Conservation (phyloP, 2,113 vertebrate species). For the Rhea pennata region DNA sequence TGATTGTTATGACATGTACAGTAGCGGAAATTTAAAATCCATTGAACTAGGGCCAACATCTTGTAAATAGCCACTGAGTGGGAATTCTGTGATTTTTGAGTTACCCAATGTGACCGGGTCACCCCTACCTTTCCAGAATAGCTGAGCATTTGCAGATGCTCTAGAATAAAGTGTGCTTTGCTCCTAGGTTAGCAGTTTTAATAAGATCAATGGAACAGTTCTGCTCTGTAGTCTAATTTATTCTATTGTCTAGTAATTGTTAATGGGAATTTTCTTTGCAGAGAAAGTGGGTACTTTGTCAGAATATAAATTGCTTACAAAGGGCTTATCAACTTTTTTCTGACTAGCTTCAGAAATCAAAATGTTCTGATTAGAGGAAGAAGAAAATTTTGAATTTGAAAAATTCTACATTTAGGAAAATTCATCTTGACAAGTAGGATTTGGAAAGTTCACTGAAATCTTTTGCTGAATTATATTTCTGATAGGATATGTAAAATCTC, state of each 20-base stretch:
- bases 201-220: background rate
- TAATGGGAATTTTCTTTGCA: background rate
- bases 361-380: background rate
- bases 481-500: background rate
- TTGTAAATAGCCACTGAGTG: background rate
- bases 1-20: slow-evolving; percentile 27
- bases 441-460: background rate
- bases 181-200: background rate
- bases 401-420: background rate
- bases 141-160: background rate
- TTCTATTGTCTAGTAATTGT: background rate
- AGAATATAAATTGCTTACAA: background rate
- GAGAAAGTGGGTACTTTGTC: background rate
- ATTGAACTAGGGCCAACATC: background rate
- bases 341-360: background rate
- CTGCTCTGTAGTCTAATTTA: background rate
- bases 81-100: background rate
- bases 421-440: background rate
- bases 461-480: background rate
- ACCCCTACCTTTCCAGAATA: background rate
- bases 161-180: background rate
- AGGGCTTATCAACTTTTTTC: background rate
- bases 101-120: background rate
- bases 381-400: background rate
- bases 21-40: slow-evolving; percentile 17